Conservation (phyloP, 1,140 invertebrate species). For the Telenomus remus region DNA sequence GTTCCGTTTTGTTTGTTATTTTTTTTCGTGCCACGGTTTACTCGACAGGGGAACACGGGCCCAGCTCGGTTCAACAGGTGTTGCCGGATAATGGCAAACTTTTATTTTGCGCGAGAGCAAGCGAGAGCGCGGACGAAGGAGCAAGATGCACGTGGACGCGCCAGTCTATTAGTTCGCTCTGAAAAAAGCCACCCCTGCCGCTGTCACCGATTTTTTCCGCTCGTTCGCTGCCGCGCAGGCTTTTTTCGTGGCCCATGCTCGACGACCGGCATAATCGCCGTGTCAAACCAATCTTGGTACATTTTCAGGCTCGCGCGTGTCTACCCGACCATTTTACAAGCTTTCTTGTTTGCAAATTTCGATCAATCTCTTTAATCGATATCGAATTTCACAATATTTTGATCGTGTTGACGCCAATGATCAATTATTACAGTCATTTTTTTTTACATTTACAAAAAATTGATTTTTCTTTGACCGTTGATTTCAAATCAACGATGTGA, state of each 20-base stretch:
- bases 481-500: too few species aligned
- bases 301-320: constrained; percentile 38
- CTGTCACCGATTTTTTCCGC: constrained; percentile 68
- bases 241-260: constrained; percentile 66
- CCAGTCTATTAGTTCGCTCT: constrained; percentile 70
- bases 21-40: constrained; percentile 12
- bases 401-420: too few species aligned
- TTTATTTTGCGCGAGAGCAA: constrained; percentile 70
- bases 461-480: too few species aligned
- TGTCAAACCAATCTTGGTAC: constrained; percentile 50
- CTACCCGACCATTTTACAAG: constrained; percentile 27
- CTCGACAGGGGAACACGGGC: constrained; percentile 55
- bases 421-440: too few species aligned
- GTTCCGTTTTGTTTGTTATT: constrained; percentile 29
- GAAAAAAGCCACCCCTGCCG: constrained; percentile 68
- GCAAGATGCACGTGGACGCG: constrained; percentile 53
- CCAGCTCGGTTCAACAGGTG: constrained; percentile 73
- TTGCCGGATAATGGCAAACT: constrained; percentile 72
- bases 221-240: constrained; percentile 39
- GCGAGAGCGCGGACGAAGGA: constrained; percentile 53
- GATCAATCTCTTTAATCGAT: background rate
- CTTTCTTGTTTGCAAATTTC: constrained; percentile 8
- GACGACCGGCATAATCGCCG: constrained; percentile 67
- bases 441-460: too few species aligned
- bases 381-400: background rate